Base-by-base conservation (phyloP, 2,888 invertebrate genomes). In the Diarsia dahlii region DNA sequence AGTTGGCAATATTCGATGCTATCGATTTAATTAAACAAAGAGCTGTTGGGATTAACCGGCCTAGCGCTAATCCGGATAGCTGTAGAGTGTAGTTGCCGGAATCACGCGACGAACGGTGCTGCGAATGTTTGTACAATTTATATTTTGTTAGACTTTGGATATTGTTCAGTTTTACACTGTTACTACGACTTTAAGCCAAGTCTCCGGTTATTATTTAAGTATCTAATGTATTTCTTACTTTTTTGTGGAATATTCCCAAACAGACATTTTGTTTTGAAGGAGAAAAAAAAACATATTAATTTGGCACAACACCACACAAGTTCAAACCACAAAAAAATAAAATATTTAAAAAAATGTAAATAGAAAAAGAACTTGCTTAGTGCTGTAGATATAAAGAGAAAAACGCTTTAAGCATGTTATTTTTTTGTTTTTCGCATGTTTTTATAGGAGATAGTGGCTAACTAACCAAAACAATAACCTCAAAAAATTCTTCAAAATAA, bases 21-120 rank as follows among this genome's bases (percentile, higher is more conserved):
- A 91, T 91, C 85, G 83, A 88, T 87, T 91, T 92, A 92, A 93
- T 92, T 90, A 90, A 91, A 92, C 90, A 86, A 80, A 87, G 86
- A 86, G 87, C 82, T 82, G 68, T 48, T 69, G 1, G 84, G 86
- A 84, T 86, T 87, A 84, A 74, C 63, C 66, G 69, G 76, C 69
- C 75, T 77, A 78, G 71, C 74, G 56, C 67, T 84, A 87, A 87
- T 82, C 84, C 84, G 18, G 48, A 85, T 69, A 46, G 74, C 78
- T 84, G 78, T 78, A 78, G 18, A 76, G 23, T 48, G 46, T 23
- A 73, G 79, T 76, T 56, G 50, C 67, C 60, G 62, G 73, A 63
- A 69, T 80, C 77, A 76, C 67, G 56, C 58, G 56, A 50, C 68
- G 71, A 80, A 74, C 74, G 56, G 63, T 34, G 23, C 67, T 78